Conservation (phyloP, 2,888 invertebrate species). For the Dioctria rufipes region DNA sequence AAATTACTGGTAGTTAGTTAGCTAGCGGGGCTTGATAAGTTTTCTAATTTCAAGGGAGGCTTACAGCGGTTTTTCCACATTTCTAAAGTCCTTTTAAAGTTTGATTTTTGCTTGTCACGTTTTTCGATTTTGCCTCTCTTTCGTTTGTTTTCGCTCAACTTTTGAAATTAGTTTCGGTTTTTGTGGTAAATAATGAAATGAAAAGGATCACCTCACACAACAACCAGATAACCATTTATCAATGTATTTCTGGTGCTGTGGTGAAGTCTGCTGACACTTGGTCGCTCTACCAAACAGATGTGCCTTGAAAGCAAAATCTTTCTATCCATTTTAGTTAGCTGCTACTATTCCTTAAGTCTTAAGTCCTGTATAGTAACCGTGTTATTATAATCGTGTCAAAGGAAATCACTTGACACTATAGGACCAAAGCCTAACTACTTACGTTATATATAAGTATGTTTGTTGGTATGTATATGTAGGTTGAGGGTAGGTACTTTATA, state of each 20-base stretch:
- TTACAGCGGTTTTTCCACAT: slow-evolving; percentile 23
- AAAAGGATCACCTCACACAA: background rate
- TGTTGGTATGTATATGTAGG: no score
- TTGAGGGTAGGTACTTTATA: no score
- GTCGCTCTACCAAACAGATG: slow-evolving; percentile 18
- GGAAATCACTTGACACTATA: slow-evolving; percentile 30
- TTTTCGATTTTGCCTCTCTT: slow-evolving; percentile 27
- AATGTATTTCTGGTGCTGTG: background rate
- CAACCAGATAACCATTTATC: slow-evolving; percentile 42
- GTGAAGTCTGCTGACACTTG: background rate
- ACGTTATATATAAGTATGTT: no score
- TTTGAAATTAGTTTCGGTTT: slow-evolving; percentile 47
- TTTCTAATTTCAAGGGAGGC: slow-evolving; percentile 44
- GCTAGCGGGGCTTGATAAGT: slow-evolving; percentile 35
- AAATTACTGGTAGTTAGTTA: slow-evolving; percentile 48
- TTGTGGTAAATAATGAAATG: slow-evolving; percentile 33
- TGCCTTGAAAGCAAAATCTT: slow-evolving; percentile 14
- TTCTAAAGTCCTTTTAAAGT: slow-evolving; percentile 41
- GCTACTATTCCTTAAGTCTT: background rate
- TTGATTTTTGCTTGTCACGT: slow-evolving; percentile 52
- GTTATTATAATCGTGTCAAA: slow-evolving; percentile 44
- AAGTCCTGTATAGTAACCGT: background rate
- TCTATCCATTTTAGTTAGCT: background rate
- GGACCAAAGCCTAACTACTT: background rate
- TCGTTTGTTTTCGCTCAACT: background rate